Evolutionary conservation across 2,113 vertebrate species (phyloP), one percentile per base, ranked within the genome.

Genomic region (Chionomys nivalis): DNA sequence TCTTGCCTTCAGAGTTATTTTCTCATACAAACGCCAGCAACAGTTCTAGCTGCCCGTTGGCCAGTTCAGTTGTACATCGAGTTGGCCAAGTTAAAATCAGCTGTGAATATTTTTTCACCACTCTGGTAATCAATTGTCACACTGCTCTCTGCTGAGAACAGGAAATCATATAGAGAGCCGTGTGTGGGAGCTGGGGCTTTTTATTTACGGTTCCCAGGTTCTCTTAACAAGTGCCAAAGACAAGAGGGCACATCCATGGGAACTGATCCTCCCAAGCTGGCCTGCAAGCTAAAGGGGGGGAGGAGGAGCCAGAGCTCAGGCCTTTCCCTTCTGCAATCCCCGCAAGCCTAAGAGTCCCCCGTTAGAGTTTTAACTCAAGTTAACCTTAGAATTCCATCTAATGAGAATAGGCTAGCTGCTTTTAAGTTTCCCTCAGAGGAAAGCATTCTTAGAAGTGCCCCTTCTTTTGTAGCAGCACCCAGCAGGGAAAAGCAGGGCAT

Each of bases 51-150:
- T 91, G 28, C 86, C 36, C 70, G 66, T 76, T 83, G 89, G 33
- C 77, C 86, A 89, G 82, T 75, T 94, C 73, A 61, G 47, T 91
- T 95, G 96, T 97, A 93, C 81, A 79, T 83, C 42, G 89, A 95
- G 75, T 82, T 73, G 44, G 96, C 97, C 97, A 96, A 97, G 77
- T 94, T 91, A 94, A 95, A 97, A 97, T 98, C 96, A 97, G 87
- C 96, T 97, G 96, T 96, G 96, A 94, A 94, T 94, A 89, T 96
- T 96, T 90, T 97, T 96, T 95, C 93, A 82, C 78, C 90, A 70
- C 94, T 94, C 68, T 44, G 73, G 39, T 95, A 97, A 98, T 97
- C 89, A 77, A 97, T 97, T 97, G 95, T 97, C 92, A 97, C 97
- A 95, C 81, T 95, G 55, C 14, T 73, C 72, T 86, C 83, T 85